These are phyloP conservation scores for Ormyrus thymus DNA, from an alignment of 2,888 invertebrate genomes.

Conservation along the genomic window DNA sequence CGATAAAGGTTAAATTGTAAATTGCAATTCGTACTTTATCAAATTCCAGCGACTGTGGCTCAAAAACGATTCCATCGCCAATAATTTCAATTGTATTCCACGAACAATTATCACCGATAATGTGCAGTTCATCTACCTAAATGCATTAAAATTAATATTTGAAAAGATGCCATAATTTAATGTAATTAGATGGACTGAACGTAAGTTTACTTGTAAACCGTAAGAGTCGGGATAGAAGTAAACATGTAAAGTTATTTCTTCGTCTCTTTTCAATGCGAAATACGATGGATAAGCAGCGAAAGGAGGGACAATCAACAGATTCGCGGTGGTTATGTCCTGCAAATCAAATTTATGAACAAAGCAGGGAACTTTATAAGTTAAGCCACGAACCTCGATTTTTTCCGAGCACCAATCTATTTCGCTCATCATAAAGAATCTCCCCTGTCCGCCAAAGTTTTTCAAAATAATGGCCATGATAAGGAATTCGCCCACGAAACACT, in stretches of 20 bases:
- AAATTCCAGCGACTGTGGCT: constrained; percentile 54
- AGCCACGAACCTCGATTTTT: constrained; percentile 66
- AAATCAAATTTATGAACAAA: constrained; percentile 39
- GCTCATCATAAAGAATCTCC: constrained; percentile 74
- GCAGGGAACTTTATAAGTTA: constrained; percentile 52
- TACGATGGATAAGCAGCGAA: constrained; percentile 74
- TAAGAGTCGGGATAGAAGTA: constrained; percentile 70
- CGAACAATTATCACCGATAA: constrained; percentile 74
- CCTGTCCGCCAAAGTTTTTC: constrained; percentile 71
- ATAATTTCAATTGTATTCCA: constrained; percentile 72
- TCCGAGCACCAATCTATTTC: constrained; percentile 74
- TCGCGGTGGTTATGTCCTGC: constrained; percentile 64
- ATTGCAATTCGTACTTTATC: constrained; percentile 50
- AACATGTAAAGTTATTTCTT: constrained; percentile 70
- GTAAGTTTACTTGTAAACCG: constrained; percentile 68
- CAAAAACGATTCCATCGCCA: constrained; percentile 74
- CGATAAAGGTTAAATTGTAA: neutral
- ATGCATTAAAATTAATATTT: neutral
- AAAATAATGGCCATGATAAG: constrained; percentile 65
- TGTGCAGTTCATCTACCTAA: constrained; percentile 72
- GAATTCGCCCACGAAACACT: constrained; percentile 72
- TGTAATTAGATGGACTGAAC: neutral
- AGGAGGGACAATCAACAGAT: constrained; percentile 66
- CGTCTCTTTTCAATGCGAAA: constrained; percentile 70
- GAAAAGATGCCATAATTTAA: constrained; percentile 8